phyloP scores from a whole-genome alignment of 2,888 invertebrate species.

The Lepetodrilus schrolli region DNA sequence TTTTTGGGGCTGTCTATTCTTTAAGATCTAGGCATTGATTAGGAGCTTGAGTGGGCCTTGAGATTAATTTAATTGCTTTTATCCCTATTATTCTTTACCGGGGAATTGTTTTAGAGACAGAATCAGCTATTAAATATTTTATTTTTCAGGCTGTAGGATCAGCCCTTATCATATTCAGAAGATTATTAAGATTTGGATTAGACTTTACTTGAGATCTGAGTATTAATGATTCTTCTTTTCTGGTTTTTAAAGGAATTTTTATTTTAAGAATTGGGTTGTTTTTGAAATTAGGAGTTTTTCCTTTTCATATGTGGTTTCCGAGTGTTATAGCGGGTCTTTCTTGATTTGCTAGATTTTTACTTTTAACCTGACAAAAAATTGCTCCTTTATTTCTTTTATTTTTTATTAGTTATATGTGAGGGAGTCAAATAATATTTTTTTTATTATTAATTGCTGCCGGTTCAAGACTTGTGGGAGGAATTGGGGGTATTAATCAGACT shows the following conservation, averaged over 20 bases:
- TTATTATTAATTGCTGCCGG: background rate
- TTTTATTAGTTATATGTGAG: background rate
- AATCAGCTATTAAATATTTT: slow-evolving; percentile 50
- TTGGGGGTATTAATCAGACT: slow-evolving; percentile 42
- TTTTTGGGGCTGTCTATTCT: slow-evolving; percentile 28
- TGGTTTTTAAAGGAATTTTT: too few species aligned
- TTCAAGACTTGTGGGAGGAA: slow-evolving; percentile 35
- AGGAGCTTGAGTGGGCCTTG: slow-evolving; percentile 45
- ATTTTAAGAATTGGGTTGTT: background rate
- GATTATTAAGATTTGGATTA: background rate
- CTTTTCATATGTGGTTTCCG: slow-evolving; percentile 29
- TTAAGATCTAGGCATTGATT: slow-evolving; percentile 40
- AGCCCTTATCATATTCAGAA: background rate
- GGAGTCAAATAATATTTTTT: background rate
- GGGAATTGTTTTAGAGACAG: slow-evolving; percentile 38
- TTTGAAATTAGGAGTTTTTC: slow-evolving; percentile 8
- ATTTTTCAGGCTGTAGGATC: slow-evolving; percentile 25
- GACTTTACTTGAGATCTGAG: background rate
- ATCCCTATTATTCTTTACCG: slow-evolving; percentile 42
- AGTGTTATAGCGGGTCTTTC: slow-evolving; percentile 8
- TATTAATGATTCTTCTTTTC: background rate
- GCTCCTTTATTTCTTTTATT: slow-evolving; percentile 25
- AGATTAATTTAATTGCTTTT: slow-evolving; percentile 49
- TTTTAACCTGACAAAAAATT: slow-evolving; percentile 30
- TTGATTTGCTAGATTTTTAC: background rate